Base-by-base conservation (phyloP, 2,113 vertebrate species). In the Grantiella picta region DNA sequence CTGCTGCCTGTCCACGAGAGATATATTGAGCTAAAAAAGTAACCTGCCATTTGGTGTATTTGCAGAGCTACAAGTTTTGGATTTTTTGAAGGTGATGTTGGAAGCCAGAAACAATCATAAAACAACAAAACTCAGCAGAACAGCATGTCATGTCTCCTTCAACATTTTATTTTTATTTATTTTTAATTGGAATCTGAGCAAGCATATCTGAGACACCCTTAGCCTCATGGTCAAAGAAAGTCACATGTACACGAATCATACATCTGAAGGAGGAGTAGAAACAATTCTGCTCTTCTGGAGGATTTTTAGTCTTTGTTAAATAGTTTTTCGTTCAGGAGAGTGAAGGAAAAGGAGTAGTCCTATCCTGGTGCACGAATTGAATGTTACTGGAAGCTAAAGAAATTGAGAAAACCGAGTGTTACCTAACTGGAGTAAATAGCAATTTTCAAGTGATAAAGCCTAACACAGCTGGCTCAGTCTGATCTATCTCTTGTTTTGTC, bases 181-280 rank as follows among this genome's bases (percentile, higher is more conserved):
- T 76, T 93, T 90, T 92, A 71, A 88, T 75, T 94, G 70, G 73
- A 88, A 49, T 81, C 84, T 61, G 59, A 93, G 64, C 60, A 75
- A 73, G 65, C 35, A 21, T 64, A 63, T 36, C 56, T 70, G 68
- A 87, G 86, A 40, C 73, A 83, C 54, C 71, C 91, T 92, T 92
- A 90, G 76, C 71, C 65, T 92, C 52, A 13, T 60, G 82, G 66
- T 86, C 78, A 86, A 63, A 87, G 70, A 27, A 66, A 86, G 47
- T 57, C 18, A 7, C 52, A 24, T 0, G 1, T 52, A 35, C 6
- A 2, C 31, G 65, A 81, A 78, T 86, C 52, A 21, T 53, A 47
- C 24, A 17, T 64, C 65, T 91, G 45, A 73, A 82, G 35, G 60
- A 92, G 12, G 29, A 17, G 11, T 45, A 65, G 70, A 75, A 90